Evolutionary conservation across 2,113 vertebrate species (phyloP), one percentile per base, ranked within the genome.

Genomic region (Megaceryle torquata): DNA sequence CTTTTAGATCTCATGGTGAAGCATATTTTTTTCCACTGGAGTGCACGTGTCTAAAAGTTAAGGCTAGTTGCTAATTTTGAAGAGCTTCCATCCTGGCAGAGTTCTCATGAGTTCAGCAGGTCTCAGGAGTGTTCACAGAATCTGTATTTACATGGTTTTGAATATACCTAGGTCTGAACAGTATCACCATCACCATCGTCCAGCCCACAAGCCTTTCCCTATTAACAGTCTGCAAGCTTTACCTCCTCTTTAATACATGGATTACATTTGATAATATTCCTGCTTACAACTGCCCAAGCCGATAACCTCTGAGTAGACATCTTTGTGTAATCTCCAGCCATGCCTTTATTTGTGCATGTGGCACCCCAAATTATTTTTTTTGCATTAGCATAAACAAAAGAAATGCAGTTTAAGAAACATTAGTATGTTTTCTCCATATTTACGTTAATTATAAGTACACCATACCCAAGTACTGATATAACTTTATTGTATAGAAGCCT

Each of bases 381-480:
- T 86, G 22, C 82, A 93, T 96, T 95, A 96, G 64, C 50, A 77
- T 31, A 70, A 97, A 87, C 72, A 96, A 82, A 97, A 91, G 48
- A 82, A 97, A 84, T 57, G 17, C 53, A 57, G 10, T 70, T 92
- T 68, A 94, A 90, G 46, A 93, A 93, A 85, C 54, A 63, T 16
- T 75, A 79, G 84, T 60, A 31, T n/a, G 37, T 85, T 94, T 97
- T 65, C 51, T 72, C 31, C 89, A 22, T 94, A 71, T 96, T 96
- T 97, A 86, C 22, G 13, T 95, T 97, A 96, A 97, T 96, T 97
- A 90, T 77, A 96, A 97, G 83, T 90, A 80, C 43, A 71, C 94
- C 71, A 11, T 93, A 85, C 78, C 56, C 71, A 87, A 95, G 87
- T 39, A 96, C 86, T 88, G 88, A 96, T 96, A 92, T 82, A 96